A percentile compares a stretch with the other conserved stretches of the same genome.
These are phyloP conservation scores for Cheilosia grossa DNA, from an alignment of 2,888 invertebrate species.

Conservation along the genomic window DNA sequence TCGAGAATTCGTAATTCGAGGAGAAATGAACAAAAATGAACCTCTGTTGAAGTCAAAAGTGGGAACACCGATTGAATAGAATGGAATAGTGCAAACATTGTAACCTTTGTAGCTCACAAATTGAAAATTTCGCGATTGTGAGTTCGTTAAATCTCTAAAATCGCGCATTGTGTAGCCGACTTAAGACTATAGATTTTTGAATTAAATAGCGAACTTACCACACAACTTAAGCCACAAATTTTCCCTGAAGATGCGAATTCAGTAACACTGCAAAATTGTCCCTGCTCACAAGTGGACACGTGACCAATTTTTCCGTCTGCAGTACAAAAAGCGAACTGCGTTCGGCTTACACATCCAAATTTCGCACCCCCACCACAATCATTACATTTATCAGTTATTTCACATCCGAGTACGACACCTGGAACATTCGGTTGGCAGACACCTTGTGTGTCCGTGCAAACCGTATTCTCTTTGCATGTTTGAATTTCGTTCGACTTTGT, in stretches of 20 bases:
- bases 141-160: too few species aligned
- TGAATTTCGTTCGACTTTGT: neutral
- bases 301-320: neutral
- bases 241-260: too few species aligned
- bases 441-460: slow-evolving; percentile 4
- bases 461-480: neutral
- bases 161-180: too few species aligned
- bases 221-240: neutral
- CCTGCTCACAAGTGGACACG: neutral
- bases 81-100: too few species aligned
- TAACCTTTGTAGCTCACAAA: too few species aligned
- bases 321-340: slow-evolving; percentile 1
- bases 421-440: neutral
- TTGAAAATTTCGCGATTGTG: too few species aligned
- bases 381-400: neutral
- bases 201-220: neutral
- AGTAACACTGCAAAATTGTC: neutral
- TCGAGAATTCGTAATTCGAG: too few species aligned
- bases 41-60: too few species aligned
- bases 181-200: too few species aligned
- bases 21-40: too few species aligned
- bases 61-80: too few species aligned
- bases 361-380: neutral
- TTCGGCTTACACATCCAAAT: slow-evolving; percentile 22
- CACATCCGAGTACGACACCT: neutral